A percentile compares a stretch with the other conserved stretches of the same genome.
phyloP scores from a whole-genome alignment of 2,113 vertebrate species.

The Nothocercus nigrocapillus region DNA sequence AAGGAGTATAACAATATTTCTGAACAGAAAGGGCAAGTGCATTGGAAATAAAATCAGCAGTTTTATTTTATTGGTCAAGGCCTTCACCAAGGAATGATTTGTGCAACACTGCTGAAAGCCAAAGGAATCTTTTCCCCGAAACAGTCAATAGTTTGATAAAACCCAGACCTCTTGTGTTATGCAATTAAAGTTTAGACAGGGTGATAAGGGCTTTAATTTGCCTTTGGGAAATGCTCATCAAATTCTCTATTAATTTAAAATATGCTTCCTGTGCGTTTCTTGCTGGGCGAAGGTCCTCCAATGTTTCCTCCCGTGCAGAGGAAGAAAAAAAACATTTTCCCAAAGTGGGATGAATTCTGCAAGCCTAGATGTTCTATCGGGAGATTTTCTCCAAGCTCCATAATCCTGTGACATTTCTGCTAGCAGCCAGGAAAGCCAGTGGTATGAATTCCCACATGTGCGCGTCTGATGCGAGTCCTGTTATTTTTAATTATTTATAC shows the following conservation, averaged over 20 bases:
- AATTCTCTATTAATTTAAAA: conserved; percentile 45
- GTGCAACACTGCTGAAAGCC: neutral
- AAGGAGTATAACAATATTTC: neutral
- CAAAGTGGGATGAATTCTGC: neutral
- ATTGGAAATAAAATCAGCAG: conserved; percentile 40
- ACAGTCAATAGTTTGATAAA: conserved; percentile 49
- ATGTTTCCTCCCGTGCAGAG: conserved; percentile 12
- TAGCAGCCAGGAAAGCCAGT: conserved; percentile 10
- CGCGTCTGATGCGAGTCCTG: conserved; percentile 35
- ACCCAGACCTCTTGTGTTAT: conserved; percentile 35
- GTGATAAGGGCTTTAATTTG: conserved; percentile 63
- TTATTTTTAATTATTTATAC: conserved; percentile 65
- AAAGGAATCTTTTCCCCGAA: conserved; percentile 34
- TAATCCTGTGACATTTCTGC: conserved; percentile 34
- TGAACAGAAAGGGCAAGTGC: neutral
- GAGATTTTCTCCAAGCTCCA: neutral
- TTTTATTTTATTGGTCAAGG: conserved; percentile 15
- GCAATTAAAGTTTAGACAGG: conserved; percentile 55
- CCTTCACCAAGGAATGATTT: conserved; percentile 15
- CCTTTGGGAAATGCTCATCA: conserved; percentile 26
- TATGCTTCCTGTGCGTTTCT: conserved; percentile 42
- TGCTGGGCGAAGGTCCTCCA: conserved; percentile 19
- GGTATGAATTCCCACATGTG: neutral
- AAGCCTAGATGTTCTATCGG: conserved; percentile 16
- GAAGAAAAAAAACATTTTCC: conserved; percentile 33